These are phyloP conservation scores for Metacarcinus magister DNA, from an alignment of 2,888 invertebrate genomes.

Conservation along the genomic window DNA sequence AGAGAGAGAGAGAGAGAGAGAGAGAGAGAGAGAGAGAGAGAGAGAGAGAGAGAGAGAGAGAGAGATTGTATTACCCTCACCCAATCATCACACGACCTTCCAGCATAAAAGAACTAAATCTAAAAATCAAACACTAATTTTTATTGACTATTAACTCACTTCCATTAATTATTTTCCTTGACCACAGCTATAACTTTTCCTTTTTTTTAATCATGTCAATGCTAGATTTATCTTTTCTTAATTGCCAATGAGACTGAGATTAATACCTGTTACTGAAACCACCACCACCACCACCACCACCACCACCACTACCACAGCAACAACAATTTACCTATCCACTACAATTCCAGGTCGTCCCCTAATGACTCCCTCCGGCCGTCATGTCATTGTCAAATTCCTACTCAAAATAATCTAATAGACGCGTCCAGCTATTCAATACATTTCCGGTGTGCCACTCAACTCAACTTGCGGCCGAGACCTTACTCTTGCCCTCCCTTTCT, in stretches of 20 bases:
- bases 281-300: constrained; percentile 22
- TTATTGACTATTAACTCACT: not conserved
- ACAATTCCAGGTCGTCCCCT: not conserved
- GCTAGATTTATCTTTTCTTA: not conserved
- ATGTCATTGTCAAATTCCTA: constrained; percentile 55
- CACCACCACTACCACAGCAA: not conserved
- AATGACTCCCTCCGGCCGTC: constrained; percentile 35
- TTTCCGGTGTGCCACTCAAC: constrained; percentile 47
- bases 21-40: no score
- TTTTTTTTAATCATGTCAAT: not conserved
- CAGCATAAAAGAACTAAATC: no score
- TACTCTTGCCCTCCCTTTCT: not conserved
- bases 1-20: no score
- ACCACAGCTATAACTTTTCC: not conserved
- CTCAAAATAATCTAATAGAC: constrained; percentile 60
- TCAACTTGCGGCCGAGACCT: constrained; percentile 4
- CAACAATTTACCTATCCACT: not conserved
- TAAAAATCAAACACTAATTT: no score
- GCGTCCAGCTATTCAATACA: constrained; percentile 42
- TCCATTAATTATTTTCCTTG: no score
- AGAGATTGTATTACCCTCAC: no score
- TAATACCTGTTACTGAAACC: not conserved
- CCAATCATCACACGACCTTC: no score
- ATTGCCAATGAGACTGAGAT: not conserved
- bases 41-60: no score